A percentile compares a stretch with the other conserved stretches of the same genome.
phyloP scores from a whole-genome alignment of 2,113 vertebrate genomes.

The Phoxinus phoxinus region DNA sequence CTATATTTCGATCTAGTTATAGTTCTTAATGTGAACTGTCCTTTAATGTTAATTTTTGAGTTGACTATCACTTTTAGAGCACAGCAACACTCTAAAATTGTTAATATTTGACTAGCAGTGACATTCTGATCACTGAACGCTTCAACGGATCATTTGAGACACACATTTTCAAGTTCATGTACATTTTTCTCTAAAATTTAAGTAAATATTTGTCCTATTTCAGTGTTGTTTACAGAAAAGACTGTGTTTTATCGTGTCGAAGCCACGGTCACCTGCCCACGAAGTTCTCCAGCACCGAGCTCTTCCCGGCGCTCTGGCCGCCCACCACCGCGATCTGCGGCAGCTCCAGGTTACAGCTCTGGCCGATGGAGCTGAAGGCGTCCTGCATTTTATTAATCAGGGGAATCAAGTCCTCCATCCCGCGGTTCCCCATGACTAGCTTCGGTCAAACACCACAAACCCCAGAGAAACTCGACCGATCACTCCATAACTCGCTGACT shows the following conservation, averaged over 20 bases:
- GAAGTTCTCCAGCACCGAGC: constrained; percentile 95
- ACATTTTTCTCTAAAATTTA: not conserved
- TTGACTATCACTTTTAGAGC: not conserved
- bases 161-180: not conserved
- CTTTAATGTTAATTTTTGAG: not conserved
- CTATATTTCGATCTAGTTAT: no score
- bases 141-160: no score
- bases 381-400: constrained; percentile 97
- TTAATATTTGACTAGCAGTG: constrained; percentile 1
- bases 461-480: not conserved
- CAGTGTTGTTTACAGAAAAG: not conserved
- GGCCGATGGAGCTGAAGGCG: constrained; percentile 95
- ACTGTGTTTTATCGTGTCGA: no score
- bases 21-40: no score
- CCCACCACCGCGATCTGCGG: constrained; percentile 97
- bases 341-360: constrained; percentile 93
- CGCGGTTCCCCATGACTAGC: constrained; percentile 90
- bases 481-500: not conserved
- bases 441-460: not conserved
- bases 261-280: constrained; percentile 83
- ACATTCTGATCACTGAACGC: not conserved
- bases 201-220: not conserved
- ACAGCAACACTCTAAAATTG: not conserved
- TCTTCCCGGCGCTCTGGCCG: constrained; percentile 96
- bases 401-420: constrained; percentile 96